These are phyloP conservation scores for Trichomycterus rosablanca DNA, from an alignment of 2,113 vertebrate species.

Conservation along the genomic window DNA sequence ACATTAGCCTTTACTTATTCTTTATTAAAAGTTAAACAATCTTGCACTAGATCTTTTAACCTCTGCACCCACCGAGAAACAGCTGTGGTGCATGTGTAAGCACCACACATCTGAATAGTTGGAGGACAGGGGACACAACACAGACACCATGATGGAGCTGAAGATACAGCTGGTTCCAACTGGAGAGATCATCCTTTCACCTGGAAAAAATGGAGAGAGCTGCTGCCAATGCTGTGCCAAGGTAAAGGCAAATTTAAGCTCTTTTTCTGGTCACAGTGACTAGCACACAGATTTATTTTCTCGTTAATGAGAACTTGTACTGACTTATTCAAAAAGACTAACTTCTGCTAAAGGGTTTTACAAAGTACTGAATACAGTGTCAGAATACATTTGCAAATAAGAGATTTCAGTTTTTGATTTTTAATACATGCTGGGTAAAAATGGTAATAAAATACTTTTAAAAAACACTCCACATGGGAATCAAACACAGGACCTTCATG, in stretches of 20 bases:
- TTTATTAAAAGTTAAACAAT: neutral
- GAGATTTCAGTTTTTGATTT: too few species aligned
- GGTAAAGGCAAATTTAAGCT: slow-evolving; percentile 39
- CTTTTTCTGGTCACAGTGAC: too few species aligned
- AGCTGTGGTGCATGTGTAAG: neutral
- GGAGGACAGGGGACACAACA: slow-evolving; percentile 4
- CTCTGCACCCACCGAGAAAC: slow-evolving; percentile 8
- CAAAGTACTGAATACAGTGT: too few species aligned
- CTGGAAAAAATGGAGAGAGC: slow-evolving; percentile 54
- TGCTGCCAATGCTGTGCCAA: slow-evolving; percentile 49
- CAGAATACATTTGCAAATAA: too few species aligned
- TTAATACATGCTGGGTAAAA: too few species aligned
- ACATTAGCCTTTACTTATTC: neutral
- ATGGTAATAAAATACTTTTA: too few species aligned
- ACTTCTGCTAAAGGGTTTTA: too few species aligned
- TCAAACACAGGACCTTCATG: too few species aligned
- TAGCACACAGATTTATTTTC: too few species aligned
- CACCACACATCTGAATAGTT: neutral
- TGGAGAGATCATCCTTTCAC: slow-evolving; percentile 54
- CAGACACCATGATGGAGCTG: slow-evolving; percentile 51
- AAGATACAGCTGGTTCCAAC: slow-evolving; percentile 55
- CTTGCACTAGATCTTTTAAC: neutral
- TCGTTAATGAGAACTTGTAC: too few species aligned
- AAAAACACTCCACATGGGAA: too few species aligned
- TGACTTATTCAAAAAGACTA: too few species aligned